Base-by-base conservation (phyloP, 53 echinoderm and acorn worm species). In the Astropecten irregularis region DNA sequence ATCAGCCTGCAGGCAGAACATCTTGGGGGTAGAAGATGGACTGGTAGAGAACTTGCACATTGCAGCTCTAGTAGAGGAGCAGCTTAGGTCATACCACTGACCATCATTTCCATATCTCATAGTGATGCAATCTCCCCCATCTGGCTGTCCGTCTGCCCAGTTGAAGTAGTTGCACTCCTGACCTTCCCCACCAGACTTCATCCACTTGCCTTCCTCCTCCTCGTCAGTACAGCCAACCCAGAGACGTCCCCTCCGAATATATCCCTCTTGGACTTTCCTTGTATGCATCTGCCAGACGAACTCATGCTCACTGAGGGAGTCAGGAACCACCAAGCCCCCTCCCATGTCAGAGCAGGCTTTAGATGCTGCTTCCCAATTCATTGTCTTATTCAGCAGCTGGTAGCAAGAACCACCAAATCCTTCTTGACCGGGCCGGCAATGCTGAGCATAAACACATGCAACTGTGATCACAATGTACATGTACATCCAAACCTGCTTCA, bases 161-260 rank as follows among this genome's bases (percentile, higher is more conserved):
- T 52, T 72, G 73, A 72, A 34, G 54, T 72, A 72, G 52, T 20
- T 34, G 35, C 53, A 72, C 13, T 20, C 23, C 31, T 68, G 39
- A 40, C 68, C 68, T 13, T 19, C 35, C 32, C 23, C 73, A 52
- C 53, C 54, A 51, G 52, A 11, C 30, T 72, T 33, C 22, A 52
- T 14, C 52, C 33, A 72, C 37, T 19, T 53, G 29, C 15, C 35
- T 51, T 72, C 73, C 33, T 72, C 52, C 73, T 53, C n/a, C 13
- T 23, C 32, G 53, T 72, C 73, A 20, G 52, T 72, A 52, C 73
- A 72, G 16, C 73, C 73, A 21, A 72, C 20, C 73, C 73, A 72
- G 33, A 72, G n/a, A n/a, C n/a, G n/a, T n/a, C n/a, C n/a, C n/a
- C n/a, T n/a, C n/a, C n/a, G n/a, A n/a, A n/a, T n/a, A n/a, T n/a